Evolutionary conservation across 2,888 invertebrate genomes (phyloP), one percentile per base, ranked within the genome.

Genomic region (Argyresthia goedartella): DNA sequence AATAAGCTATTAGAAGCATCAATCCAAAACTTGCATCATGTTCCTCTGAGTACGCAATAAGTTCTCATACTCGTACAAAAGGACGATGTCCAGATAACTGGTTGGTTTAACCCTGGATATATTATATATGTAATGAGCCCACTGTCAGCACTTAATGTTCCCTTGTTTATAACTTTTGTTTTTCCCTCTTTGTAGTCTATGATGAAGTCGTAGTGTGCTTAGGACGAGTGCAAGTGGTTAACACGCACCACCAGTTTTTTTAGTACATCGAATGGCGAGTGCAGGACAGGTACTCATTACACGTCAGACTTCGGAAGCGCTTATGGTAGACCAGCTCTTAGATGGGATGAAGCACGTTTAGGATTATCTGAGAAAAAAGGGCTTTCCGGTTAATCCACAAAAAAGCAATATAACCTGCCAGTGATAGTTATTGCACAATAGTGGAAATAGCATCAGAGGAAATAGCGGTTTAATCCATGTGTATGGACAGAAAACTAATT

Each of bases 1-100:
- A 10, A 14, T 35, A 52, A 56, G 54, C 54, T 54, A 53, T 56
- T 56, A 55, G 52, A 50, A 49, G 41, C 48, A 53, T 54, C 46
- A 54, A 53, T 55, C 52, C 55, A 54, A 44, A 50, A 8, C 16
- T 25, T 25, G 9, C 50, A 50, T 50, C 50, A 41, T 50, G 50
- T 42, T 25, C 25, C 50, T 25, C 50, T 50, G 41, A 50, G 41
- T 41, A 50, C 41, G 50, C 50, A 50, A 50, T 50, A 50, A 50
- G 42, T 42, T 13, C 50, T 25, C n/a, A 13, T 39, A 50, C 50
- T 25, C n/a, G 10, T 39, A 50, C 42, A 50, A 50, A 50, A 50
- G 42, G 50, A 50, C 42, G 42, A 50, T 42, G 41, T 16, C 10
- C 25, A 48, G 48, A 36, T 48, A 48, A 35, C 48, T 15, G 36